Conservation (phyloP, 2,888 invertebrate species). For the Stenotaenia linearis region DNA sequence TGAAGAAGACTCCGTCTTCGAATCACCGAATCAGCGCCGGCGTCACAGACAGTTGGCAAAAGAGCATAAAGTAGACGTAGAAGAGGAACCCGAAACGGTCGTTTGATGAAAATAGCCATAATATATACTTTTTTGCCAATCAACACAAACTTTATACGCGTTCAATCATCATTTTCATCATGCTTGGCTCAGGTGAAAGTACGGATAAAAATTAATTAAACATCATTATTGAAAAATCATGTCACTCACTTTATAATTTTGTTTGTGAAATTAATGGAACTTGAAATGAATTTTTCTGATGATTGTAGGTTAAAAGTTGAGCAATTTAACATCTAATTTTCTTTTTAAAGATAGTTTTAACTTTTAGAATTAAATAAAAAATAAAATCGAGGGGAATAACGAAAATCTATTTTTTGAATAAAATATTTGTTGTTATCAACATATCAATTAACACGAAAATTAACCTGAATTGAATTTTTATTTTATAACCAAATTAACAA, state of each 20-base stretch:
- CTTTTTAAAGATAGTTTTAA: too few species aligned
- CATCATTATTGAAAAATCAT: background rate
- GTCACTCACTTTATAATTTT: background rate
- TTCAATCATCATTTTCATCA: background rate
- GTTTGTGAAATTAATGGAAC: background rate
- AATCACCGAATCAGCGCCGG: background rate
- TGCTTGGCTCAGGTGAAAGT: background rate
- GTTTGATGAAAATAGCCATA: background rate
- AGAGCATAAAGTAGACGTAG: slow-evolving; percentile 28
- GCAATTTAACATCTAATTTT: too few species aligned
- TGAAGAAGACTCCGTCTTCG: background rate
- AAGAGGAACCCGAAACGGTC: slow-evolving; percentile 24
- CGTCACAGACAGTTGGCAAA: background rate
- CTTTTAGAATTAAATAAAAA: too few species aligned
- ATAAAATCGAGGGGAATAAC: too few species aligned
- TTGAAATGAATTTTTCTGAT: too few species aligned
- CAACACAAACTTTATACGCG: background rate
- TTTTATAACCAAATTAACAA: too few species aligned
- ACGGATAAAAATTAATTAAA: too few species aligned
- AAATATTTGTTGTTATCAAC: too few species aligned
- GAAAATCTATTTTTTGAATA: too few species aligned
- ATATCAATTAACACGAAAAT: too few species aligned
- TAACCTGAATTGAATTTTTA: too few species aligned
- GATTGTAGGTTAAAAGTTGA: too few species aligned
- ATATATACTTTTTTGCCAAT: background rate